A percentile compares a stretch with the other conserved stretches of the same genome.
Conservation (phyloP, 2,888 invertebrate species). For the Ceramica pisi region DNA sequence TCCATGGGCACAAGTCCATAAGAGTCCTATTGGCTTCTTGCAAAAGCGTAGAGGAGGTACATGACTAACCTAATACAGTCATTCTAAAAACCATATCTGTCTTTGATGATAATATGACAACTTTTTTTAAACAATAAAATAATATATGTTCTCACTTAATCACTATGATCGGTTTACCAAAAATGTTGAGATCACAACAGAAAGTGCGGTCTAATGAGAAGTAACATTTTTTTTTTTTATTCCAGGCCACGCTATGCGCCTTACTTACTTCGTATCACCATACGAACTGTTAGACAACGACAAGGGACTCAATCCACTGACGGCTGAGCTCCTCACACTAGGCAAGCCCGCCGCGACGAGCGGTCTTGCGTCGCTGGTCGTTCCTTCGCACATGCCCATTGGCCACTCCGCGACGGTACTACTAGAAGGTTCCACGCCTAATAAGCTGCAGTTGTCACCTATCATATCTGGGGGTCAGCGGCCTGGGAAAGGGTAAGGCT, state of each 20-base stretch:
- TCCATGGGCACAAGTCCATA: conserved; percentile 93
- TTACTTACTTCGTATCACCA: conserved; percentile 98
- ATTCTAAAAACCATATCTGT: not conserved
- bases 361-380: conserved; percentile 83
- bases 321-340: conserved; percentile 93
- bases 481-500: conserved; percentile 93
- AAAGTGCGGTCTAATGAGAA: not conserved
- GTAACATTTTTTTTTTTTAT: conserved; percentile 28
- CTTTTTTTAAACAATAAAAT: too few relatives aligned
- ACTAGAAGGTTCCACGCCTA: conserved; percentile 96
- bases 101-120: too few relatives aligned
- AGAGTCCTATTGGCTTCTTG: conserved; percentile 97
- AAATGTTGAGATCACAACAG: not conserved
- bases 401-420: conserved; percentile 97
- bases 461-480: conserved; percentile 93
- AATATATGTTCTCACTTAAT: too few relatives aligned
- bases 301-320: conserved; percentile 93
- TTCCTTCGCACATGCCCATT: conserved; percentile 91
- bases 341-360: conserved; percentile 82
- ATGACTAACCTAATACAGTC: conserved; percentile 6
- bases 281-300: conserved; percentile 96
- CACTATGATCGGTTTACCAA: not conserved
- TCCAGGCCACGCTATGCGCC: conserved; percentile 96
- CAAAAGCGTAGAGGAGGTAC: conserved; percentile 95
- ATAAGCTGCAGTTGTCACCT: conserved; percentile 94